Evolutionary conservation across 2,113 vertebrate species (phyloP), one percentile per base, ranked within the genome.

Genomic region (Onychorhynchus coronatus): DNA sequence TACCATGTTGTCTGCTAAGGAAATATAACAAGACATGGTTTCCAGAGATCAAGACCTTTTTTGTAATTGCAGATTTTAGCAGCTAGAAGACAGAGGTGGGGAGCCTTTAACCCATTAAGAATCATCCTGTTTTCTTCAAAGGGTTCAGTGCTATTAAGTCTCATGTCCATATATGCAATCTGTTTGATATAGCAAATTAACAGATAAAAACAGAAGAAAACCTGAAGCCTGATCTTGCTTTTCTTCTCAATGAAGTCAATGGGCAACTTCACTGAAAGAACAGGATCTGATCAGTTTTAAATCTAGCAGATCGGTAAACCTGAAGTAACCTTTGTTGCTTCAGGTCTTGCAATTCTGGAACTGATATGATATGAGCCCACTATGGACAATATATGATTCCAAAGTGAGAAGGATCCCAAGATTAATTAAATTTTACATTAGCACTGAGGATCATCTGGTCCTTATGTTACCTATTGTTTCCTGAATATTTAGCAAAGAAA

Each of bases 21-120:
- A 98, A 97, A 97, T 98, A 97, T 97, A 96, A 97, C 98, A 97
- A 95, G 95, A 88, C 86, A 94, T 16, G 63, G 56, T 89, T 97
- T 97, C 96, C 91, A 98, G 93, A 97, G 96, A 98, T 92, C 97
- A 98, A 96, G 92, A 95, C 95, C 88, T 96, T 83, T 77, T 75
- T 89, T 94, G 84, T 97, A 97, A 96, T 92, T 97, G 93, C 97
- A 79, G 86, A 85, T 90, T 97, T 97, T 91, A 94, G 87, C 59
- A 18, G 9, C 35, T 72, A 59, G 71, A 93, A 89, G 46, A 92
- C 70, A 95, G 52, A 89, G 86, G 24, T 35, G 16, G 56, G 37
- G 68, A 94, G 42, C 35, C 27, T 85, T 89, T 89, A 91, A 96
- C 46, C 84, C 46, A 67, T 91, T 78, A 90, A 62, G n/a, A 10